Conservation (phyloP, 2,888 invertebrate genomes). For the Nemurella pictetii region DNA sequence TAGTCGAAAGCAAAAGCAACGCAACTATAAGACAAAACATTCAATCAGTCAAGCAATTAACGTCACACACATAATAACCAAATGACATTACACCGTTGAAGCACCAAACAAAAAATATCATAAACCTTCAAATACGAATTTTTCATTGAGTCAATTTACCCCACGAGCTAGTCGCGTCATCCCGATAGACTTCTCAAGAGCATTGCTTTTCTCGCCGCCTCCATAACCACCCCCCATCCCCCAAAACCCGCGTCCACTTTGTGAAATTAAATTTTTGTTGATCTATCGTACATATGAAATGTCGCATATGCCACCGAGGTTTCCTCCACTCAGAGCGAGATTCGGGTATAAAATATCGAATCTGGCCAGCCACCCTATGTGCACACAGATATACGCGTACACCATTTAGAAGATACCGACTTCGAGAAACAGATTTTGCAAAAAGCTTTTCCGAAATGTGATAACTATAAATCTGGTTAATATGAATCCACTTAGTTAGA, state of each 20-base stretch:
- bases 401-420: background rate
- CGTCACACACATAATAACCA: too few species aligned
- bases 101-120: too few species aligned
- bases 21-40: too few species aligned
- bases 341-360: background rate
- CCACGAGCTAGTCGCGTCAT: too few species aligned
- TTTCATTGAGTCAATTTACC: too few species aligned
- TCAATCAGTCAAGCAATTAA: too few species aligned
- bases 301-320: slow-evolving; percentile 41
- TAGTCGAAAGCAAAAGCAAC: too few species aligned
- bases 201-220: too few species aligned
- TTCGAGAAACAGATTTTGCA: slow-evolving; percentile 21
- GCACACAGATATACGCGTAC: background rate
- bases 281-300: slow-evolving; percentile 39
- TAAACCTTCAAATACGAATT: too few species aligned
- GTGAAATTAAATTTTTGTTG: slow-evolving; percentile 40
- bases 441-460: slow-evolving; percentile 26
- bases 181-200: too few species aligned
- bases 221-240: too few species aligned
- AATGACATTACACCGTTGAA: too few species aligned
- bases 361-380: background rate
- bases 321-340: slow-evolving; percentile 22
- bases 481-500: slow-evolving; percentile 37
- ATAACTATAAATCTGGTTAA: slow-evolving; percentile 39
- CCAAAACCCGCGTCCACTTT: slow-evolving; percentile 40